Base-by-base conservation (phyloP, 1,140 invertebrate genomes). In the Drosophila quadrilineata region DNA sequence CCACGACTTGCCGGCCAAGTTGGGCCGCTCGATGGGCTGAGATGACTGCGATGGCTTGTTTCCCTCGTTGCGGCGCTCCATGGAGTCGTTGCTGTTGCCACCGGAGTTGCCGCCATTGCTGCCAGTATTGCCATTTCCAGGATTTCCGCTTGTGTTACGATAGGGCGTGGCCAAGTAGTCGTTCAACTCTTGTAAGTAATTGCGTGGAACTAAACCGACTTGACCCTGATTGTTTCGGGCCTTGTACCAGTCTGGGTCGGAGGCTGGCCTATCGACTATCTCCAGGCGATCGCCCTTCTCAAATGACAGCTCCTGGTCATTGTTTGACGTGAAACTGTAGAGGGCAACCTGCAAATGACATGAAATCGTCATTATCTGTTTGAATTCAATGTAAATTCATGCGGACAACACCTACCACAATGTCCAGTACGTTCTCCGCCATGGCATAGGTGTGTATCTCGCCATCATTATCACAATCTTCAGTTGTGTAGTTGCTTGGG, bases 221-320 rank as follows among this genome's bases (percentile, higher is more conserved):
- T 95, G 95, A 6, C 98, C 98, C 88, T 95, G 94, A 36, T 94
- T 94, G 91, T 99, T 99, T 53, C 98, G 92, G 31, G 98, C 98
- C 89, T 95, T 95, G 92, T 97, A 99, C 98, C 98, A 99, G 91
- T 99, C 98, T 0, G 98, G 98, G 92, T 99, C 98, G 50, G 97
- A 96, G 6, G 95, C 93, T 3, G 98, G 98, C 88, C 98, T 93
- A 91, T 98, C 97, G 31, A 99, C 91, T 71, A 99, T 98, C 90
- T 99, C 97, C 54, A 99, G 91, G 35, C 96, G 93, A 90, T 98
- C 97, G 36, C 96, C 97, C 90, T 99, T 99, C 80, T 98, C 95
- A 90, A 99, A 99, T 36, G 96, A 97, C 54, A 99, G 91, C 91
- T 99, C 98, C 90, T 99, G 97, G 84, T 98, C 96, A 89, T 98